Evolutionary conservation across 2,113 vertebrate genomes (phyloP), one percentile per base, ranked within the genome.

Genomic region (Lamprotornis superbus): DNA sequence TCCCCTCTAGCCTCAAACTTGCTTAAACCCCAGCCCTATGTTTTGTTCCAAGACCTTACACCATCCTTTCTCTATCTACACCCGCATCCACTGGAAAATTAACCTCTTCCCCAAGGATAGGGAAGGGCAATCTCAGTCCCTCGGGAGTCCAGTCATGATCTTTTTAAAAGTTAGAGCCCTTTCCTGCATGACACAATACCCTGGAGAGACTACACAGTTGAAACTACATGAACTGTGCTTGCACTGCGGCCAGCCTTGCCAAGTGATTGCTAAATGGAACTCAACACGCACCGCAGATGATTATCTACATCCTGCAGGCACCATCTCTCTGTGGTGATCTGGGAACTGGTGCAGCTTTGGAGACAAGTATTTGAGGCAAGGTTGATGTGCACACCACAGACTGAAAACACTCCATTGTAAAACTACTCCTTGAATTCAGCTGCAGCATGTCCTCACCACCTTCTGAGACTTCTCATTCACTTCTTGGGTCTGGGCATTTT

Each of bases 11-110:
- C 91, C 89, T 94, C 5, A 5, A 92, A 96, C 61, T 94, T 95
- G 37, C 75, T 95, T 85, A 85, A 97, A 88, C 25, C 14, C 75
- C 59, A 85, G 70, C 13, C 49, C 40, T 14, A 28, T 67, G 39
- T 75, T 94, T 95, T 84, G 31, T 93, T 95, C 93, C 94, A 97
- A 90, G 93, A 92, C 39, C 83, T 97, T 97, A 69, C 93, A 82
- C 83, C 91, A 89, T 64, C 69, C 73, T 95, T 89, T 83, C 57
- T 81, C 27, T 91, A 55, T 78, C 65, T 75, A 91, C 25, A 87
- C 14, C 22, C 91, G 82, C 24, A 82, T 7, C 6, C 22, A 84
- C 0, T 68, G 73, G 77, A 92, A 95, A 87, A 94, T 82, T 68
- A 87, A 57, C 40, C 15, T 94, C 64, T 94, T 95, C 92, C 76